Percentiles rank a stretch among this genome's conserved stretches.
phyloP scores from a whole-genome alignment of 2,888 invertebrate genomes.

The Lepas anatifera region DNA sequence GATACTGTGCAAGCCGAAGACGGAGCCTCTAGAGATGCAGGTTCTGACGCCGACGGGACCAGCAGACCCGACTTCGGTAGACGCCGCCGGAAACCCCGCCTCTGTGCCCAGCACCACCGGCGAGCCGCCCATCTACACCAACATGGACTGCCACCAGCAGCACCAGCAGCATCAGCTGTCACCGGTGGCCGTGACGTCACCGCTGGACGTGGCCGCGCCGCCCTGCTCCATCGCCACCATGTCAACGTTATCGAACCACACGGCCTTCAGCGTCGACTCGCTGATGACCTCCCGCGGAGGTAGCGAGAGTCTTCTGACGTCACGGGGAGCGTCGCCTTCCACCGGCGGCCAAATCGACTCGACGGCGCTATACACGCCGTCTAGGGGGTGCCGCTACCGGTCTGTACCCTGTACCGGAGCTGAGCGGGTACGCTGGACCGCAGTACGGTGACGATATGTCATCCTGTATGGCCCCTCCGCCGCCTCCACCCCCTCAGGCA shows the following conservation, averaged over 20 bases:
- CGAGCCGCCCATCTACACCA: slow-evolving; percentile 16
- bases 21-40: slow-evolving; percentile 15
- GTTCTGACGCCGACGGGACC: no score
- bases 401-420: slow-evolving; percentile 19
- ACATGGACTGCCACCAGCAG: slow-evolving; percentile 16
- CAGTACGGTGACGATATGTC: slow-evolving; percentile 1
- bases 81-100: slow-evolving; percentile 12
- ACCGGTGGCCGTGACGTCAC: no score
- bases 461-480: background rate
- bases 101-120: slow-evolving; percentile 14
- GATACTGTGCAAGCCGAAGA: slow-evolving; percentile 16
- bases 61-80: background rate
- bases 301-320: background rate
- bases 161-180: no score
- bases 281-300: slow-evolving; percentile 22
- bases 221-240: no score
- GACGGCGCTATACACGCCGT: slow-evolving; percentile 8
- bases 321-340: background rate
- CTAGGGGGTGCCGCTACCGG: slow-evolving; percentile 21
- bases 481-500: background rate
- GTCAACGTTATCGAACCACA: no score
- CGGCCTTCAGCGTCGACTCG: slow-evolving; percentile 23
- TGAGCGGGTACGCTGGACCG: slow-evolving; percentile 13
- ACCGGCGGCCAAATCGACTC: background rate
- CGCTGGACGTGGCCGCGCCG: slow-evolving; percentile 5